Evolutionary conservation across 2,888 invertebrate species (phyloP).

Genomic region (Laspeyria flexula): DNA sequence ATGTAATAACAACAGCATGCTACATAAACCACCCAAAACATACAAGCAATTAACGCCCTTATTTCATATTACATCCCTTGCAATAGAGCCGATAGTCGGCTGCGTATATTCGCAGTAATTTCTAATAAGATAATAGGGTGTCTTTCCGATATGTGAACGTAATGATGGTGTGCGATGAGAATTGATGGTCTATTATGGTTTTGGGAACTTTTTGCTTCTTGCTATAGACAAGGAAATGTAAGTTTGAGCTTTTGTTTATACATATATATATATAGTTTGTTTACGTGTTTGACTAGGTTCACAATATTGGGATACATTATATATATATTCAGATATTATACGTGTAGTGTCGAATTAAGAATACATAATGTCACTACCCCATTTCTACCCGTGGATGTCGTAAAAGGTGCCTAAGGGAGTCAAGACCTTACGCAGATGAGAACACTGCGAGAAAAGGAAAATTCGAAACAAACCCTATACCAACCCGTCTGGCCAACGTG

Average conservation of each 20-base stretch:
- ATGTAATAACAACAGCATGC: slow-evolving; percentile 49
- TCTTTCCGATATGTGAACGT: slow-evolving; percentile 50
- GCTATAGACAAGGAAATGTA: background rate
- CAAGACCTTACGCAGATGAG: too few relatives aligned
- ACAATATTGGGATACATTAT: too few relatives aligned
- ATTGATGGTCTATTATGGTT: slow-evolving; percentile 41
- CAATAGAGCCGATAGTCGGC: slow-evolving; percentile 34
- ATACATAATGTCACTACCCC: too few relatives aligned
- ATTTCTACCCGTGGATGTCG: too few relatives aligned
- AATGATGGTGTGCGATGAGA: slow-evolving; percentile 44
- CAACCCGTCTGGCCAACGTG: too few relatives aligned
- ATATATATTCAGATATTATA: too few relatives aligned
- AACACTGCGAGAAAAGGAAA: too few relatives aligned
- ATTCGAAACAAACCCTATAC: too few relatives aligned
- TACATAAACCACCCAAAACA: slow-evolving; percentile 38
- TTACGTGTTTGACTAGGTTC: too few relatives aligned
- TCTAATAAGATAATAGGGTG: slow-evolving; percentile 54
- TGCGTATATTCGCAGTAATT: slow-evolving; percentile 36
- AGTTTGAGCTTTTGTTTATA: background rate
- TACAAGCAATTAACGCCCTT: slow-evolving; percentile 27
- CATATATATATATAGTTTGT: background rate
- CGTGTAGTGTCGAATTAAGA: too few relatives aligned
- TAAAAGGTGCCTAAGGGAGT: too few relatives aligned
- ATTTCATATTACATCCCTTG: slow-evolving; percentile 1
- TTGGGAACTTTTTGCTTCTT: slow-evolving; percentile 37